Evolutionary conservation across 2,113 vertebrate genomes (phyloP), one percentile per base, ranked within the genome.

Genomic region (Neoarius graeffei): DNA sequence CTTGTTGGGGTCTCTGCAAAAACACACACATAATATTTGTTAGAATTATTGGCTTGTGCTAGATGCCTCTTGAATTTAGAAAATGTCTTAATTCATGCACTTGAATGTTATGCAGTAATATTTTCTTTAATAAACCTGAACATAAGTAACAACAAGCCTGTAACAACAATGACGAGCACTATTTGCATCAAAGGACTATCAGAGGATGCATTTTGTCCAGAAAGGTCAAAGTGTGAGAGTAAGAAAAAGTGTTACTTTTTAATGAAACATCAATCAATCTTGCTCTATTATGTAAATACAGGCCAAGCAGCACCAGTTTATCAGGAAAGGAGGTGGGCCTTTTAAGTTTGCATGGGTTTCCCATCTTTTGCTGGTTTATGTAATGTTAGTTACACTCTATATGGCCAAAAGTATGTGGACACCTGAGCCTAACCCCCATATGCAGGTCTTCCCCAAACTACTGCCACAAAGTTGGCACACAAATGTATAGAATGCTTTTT

Each of bases 1-100:
- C 92, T 99, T 99, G 95, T 99, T 99, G 92, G 98, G 98, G 91
- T 99, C 98, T 87, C 98, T 99, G 92, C 10, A 35, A 92, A 86
- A 92, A 86, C 54, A 89, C 42, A 85, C 35, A 35, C 56, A 83
- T 59, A 30, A 0, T 1, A 59, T 64, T 85, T 25, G 85, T 56
- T 83, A 69, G 62, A 81, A 7, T 27, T 25, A 30, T 5, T 1
- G 19, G 1, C 13, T 79, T 73, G 14, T 7, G 9, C 73, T 25
- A 76, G 76, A 5, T n/a, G 25, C 27, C 30, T 71, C 1, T 35
- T 81, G 27, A 35, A 60, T 42, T 30, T 30, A 59, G 54, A 30
- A 19, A 77, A 77, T 13, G 11, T 54, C 19, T 77, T 77, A 25
- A 25, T 57, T 19, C 7, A n/a, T 77, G 23, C 23, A 76, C 11